Evolutionary conservation across 2,797 vertebrate species (phyloP), one percentile per base, ranked within the genome.

Genomic region (Eremophila alpestris): DNA sequence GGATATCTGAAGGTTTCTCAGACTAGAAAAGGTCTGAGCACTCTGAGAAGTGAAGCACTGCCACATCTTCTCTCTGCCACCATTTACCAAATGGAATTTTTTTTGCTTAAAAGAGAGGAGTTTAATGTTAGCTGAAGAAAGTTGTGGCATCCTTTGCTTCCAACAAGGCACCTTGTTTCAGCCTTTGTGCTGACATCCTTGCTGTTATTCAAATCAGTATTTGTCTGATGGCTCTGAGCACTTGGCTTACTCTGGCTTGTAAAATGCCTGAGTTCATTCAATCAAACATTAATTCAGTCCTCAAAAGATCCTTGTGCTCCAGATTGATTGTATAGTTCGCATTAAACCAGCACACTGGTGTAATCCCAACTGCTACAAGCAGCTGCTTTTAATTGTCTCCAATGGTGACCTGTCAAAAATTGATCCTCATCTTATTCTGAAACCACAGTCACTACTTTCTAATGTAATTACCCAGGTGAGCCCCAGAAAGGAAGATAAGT

Each of bases 381-480:
- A 94, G 67, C 67, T 76, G 45, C n/a, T 91, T 79, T 75, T 83
- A 84, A 74, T 65, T 93, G 87, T 64, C 34, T 36, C 90, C 87
- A 94, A 69, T 91, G 59, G 32, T 73, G 91, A 93, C 86, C 89
- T 85, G 79, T 94, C 94, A 96, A 86, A 94, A 96, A 96, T 79
- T 62, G 89, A 96, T 93, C 79, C 79, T 94, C 85, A 73, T 95
- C 89, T 93, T 97, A 95, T 96, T 96, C 94, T 91, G 94, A 95
- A 98, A 89, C 96, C 75, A 80, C 93, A 96, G 96, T 89, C 92
- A 96, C 86, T 95, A 91, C 94, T 95, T 97, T 96, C 97, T 97
- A 96, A 98, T 98, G 96, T 97, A 98, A 98, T 98, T 98, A 98
- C 97, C 95, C 93, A 95, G 92, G 87, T 90, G 93, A 97, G 87